phyloP scores from a whole-genome alignment of 2,888 invertebrate genomes.

The Yponomeuta malinellus region DNA sequence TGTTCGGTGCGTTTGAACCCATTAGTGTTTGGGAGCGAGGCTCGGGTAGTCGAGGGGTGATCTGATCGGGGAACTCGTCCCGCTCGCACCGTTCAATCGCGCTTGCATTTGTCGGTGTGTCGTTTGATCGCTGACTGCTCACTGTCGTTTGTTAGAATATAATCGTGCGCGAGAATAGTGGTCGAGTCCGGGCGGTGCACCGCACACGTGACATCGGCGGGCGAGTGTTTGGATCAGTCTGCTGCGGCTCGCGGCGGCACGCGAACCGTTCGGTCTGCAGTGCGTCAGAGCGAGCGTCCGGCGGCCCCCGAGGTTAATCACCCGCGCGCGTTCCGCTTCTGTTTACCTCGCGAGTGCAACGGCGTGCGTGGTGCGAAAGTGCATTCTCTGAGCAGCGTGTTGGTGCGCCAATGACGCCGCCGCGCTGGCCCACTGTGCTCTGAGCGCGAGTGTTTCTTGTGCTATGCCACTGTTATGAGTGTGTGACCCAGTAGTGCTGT shows the following conservation, averaged over 20 bases:
- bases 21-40: constrained; percentile 46
- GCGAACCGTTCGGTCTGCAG: constrained; percentile 58
- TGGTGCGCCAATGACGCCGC: constrained; percentile 70
- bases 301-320: constrained; percentile 64
- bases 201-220: constrained; percentile 51
- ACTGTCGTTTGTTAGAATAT: constrained; percentile 37
- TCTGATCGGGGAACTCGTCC: constrained; percentile 50
- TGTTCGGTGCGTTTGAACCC: constrained; percentile 79
- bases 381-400: constrained; percentile 66
- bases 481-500: constrained; percentile 72
- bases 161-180: constrained; percentile 54
- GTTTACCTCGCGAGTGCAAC: constrained; percentile 70
- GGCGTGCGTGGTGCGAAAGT: constrained; percentile 59
- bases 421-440: constrained; percentile 56
- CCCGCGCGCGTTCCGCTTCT: constrained; percentile 57
- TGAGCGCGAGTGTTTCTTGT: constrained; percentile 55
- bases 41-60: constrained; percentile 56
- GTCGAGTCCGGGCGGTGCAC: constrained; percentile 41
- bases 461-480: constrained; percentile 72
- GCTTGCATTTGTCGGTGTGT: constrained; percentile 45
- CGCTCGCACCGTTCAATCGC: constrained; percentile 46
- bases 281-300: constrained; percentile 50
- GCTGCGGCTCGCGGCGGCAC: constrained; percentile 55
- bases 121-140: constrained; percentile 42
- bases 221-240: constrained; percentile 49